Evolutionary conservation across 2,888 invertebrate species (phyloP).

Genomic region (Xestoiulus laeticollis): DNA sequence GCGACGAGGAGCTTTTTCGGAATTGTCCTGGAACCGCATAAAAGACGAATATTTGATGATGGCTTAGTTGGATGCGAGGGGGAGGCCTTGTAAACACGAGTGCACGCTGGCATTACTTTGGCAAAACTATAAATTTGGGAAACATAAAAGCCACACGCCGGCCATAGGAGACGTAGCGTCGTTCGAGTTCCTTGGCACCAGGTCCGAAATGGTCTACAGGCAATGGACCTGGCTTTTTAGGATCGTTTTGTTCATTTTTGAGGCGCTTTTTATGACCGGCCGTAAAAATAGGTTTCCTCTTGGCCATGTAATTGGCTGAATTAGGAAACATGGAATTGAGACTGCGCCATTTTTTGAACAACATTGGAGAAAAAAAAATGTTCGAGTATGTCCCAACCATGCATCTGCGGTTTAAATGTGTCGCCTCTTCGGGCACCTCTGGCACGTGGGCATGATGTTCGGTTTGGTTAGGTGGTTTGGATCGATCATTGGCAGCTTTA

Average conservation of each 20-base stretch:
- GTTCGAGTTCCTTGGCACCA: neutral
- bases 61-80: conserved; percentile 1
- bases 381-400: neutral
- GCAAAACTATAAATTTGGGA: conserved; percentile 20
- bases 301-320: conserved; percentile 12
- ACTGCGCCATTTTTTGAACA: conserved; percentile 19
- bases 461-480: neutral
- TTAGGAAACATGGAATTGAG: conserved; percentile 20
- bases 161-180: neutral
- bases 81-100: conserved; percentile 26
- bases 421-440: neutral
- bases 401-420: neutral
- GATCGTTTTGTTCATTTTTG: conserved; percentile 26
- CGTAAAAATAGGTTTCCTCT: neutral
- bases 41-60: conserved; percentile 13
- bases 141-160: neutral
- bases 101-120: conserved; percentile 19
- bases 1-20: conserved; percentile 26
- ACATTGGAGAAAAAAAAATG: conserved; percentile 16
- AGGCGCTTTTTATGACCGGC: conserved; percentile 6
- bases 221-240: conserved; percentile 19
- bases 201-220: neutral
- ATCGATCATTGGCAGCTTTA: neutral
- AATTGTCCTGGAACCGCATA: conserved; percentile 26
- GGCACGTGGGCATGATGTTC: neutral